phyloP scores from a whole-genome alignment of 2,113 vertebrate genomes.

The Bungarus multicinctus region DNA sequence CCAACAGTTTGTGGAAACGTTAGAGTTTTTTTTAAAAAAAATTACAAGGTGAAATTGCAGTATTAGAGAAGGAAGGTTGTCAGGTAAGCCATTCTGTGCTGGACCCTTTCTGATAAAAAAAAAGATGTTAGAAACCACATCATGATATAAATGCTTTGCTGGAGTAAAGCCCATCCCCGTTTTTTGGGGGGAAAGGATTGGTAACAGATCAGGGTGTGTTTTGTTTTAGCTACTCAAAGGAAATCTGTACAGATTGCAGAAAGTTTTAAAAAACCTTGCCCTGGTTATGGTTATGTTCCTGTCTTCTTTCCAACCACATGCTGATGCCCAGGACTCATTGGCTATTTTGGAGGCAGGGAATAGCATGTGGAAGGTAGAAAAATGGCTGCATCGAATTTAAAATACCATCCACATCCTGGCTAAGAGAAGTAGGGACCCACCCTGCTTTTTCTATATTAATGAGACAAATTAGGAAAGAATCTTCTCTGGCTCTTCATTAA shows the following conservation, averaged over 20 bases:
- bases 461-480: background rate
- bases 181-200: background rate
- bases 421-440: background rate
- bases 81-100: background rate
- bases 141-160: background rate
- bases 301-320: background rate
- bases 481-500: background rate
- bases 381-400: background rate
- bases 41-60: background rate
- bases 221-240: background rate
- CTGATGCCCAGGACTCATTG: background rate
- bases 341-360: background rate
- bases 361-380: background rate
- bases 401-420: background rate
- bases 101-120: background rate
- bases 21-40: background rate
- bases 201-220: background rate
- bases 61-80: background rate
- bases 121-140: background rate
- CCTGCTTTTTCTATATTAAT: background rate
- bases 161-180: background rate
- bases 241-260: background rate
- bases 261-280: background rate
- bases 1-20: background rate
- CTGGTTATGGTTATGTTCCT: background rate